These are phyloP conservation scores for Ataeniobius toweri DNA, from an alignment of 2,797 vertebrate genomes.

Conservation along the genomic window DNA sequence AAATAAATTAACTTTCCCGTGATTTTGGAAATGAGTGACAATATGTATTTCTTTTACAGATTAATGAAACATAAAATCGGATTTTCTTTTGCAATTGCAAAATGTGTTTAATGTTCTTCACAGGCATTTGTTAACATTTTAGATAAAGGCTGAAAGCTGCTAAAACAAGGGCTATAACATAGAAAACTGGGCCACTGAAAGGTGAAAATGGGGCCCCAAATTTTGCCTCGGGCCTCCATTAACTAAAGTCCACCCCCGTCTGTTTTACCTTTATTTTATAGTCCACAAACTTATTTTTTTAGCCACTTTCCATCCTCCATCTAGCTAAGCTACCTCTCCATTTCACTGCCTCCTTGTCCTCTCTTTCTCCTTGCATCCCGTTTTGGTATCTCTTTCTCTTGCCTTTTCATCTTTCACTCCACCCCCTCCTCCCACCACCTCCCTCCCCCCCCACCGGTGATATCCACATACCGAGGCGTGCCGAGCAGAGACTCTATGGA, in stretches of 20 bases:
- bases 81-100: neutral
- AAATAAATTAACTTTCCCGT: no score
- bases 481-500: constrained; percentile 61
- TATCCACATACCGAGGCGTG: constrained; percentile 62
- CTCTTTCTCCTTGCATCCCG: constrained; percentile 4
- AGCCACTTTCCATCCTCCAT: neutral
- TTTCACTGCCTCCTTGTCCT: constrained; percentile 8
- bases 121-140: neutral
- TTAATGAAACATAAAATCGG: neutral
- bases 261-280: neutral
- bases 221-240: constrained; percentile 11
- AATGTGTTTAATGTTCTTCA: no score
- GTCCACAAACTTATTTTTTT: neutral
- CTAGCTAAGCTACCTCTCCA: neutral
- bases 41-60: neutral
- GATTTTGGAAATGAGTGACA: no score
- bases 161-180: neutral
- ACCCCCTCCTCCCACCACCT: constrained; percentile 9
- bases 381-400: neutral
- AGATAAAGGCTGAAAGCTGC: neutral
- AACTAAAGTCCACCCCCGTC: neutral
- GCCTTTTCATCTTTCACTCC: constrained; percentile 26
- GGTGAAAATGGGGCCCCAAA: neutral
- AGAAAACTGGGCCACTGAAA: neutral
- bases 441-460: constrained; percentile 29